Percentiles rank a stretch among this genome's conserved stretches.
These are phyloP conservation scores for Eurosta solidaginis DNA, from an alignment of 1,140 invertebrate species.

Conservation along the genomic window DNA sequence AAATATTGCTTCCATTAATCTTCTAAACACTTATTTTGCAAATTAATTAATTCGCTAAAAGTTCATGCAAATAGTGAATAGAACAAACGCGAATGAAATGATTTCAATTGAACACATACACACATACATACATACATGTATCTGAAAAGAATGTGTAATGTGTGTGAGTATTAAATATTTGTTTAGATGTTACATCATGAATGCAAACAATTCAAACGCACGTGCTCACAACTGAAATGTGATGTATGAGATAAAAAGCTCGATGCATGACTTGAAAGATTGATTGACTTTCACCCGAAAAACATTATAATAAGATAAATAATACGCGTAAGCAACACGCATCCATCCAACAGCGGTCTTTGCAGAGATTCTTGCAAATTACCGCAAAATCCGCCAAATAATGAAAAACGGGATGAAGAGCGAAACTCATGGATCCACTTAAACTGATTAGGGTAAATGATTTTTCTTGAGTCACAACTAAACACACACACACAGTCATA, in stretches of 20 bases:
- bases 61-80: too few relatives aligned
- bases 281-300: neutral
- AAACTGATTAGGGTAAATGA: conserved; percentile 12
- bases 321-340: neutral
- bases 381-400: neutral
- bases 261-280: neutral
- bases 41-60: too few relatives aligned
- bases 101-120: too few relatives aligned
- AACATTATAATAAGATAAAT: neutral
- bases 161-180: too few relatives aligned
- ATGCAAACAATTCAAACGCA: neutral
- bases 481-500: neutral
- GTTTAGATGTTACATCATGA: too few relatives aligned
- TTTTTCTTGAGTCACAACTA: neutral
- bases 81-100: too few relatives aligned
- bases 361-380: neutral
- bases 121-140: too few relatives aligned
- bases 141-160: too few relatives aligned
- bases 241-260: neutral
- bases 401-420: neutral
- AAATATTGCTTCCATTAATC: too few relatives aligned
- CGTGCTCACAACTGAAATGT: neutral
- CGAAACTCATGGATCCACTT: neutral
- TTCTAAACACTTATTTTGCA: too few relatives aligned
- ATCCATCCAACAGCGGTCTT: neutral